These are phyloP conservation scores for Lepidurus packardi DNA, from an alignment of 1,140 invertebrate genomes.

Conservation along the genomic window DNA sequence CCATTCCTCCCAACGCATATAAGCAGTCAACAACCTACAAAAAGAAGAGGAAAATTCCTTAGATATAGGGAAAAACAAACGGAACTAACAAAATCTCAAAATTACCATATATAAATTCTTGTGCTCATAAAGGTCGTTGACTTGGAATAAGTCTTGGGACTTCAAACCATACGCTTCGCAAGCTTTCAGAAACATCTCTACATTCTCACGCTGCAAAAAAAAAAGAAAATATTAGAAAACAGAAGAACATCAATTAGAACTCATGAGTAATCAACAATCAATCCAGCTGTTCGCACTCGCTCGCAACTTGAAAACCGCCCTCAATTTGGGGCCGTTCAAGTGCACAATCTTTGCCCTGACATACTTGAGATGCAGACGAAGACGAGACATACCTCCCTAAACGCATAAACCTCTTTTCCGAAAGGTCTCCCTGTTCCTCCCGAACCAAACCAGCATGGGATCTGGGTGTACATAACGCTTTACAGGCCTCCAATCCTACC, in stretches of 20 bases:
- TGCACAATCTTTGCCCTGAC: not conserved
- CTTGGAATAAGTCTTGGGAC: slow-evolving; percentile 57
- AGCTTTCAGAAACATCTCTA: slow-evolving; percentile 59
- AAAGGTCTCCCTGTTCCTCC: not conserved
- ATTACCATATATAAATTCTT: slow-evolving; percentile 56
- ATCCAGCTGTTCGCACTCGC: not conserved
- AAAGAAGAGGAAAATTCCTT: not conserved
- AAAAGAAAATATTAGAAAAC: slow-evolving; percentile 26
- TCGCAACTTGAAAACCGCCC: not conserved
- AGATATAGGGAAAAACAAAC: too few relatives aligned
- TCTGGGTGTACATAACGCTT: not conserved
- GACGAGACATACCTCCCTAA: not conserved
- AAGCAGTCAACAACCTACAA: slow-evolving; percentile 45
- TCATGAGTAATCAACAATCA: not conserved
- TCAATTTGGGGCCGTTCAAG: slow-evolving; percentile 1
- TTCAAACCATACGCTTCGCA: slow-evolving; percentile 55
- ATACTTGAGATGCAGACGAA: not conserved
- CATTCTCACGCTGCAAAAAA: slow-evolving; percentile 54
- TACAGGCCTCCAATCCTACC: not conserved
- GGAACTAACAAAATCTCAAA: not conserved
- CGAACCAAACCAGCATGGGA: not conserved
- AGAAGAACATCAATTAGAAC: not conserved
- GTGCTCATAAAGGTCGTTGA: slow-evolving; percentile 59
- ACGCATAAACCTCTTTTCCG: slow-evolving; percentile 4
- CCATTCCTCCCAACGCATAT: slow-evolving; percentile 45